phyloP scores from a whole-genome alignment of 1,140 invertebrate genomes.

The Berghia stephanieae region DNA sequence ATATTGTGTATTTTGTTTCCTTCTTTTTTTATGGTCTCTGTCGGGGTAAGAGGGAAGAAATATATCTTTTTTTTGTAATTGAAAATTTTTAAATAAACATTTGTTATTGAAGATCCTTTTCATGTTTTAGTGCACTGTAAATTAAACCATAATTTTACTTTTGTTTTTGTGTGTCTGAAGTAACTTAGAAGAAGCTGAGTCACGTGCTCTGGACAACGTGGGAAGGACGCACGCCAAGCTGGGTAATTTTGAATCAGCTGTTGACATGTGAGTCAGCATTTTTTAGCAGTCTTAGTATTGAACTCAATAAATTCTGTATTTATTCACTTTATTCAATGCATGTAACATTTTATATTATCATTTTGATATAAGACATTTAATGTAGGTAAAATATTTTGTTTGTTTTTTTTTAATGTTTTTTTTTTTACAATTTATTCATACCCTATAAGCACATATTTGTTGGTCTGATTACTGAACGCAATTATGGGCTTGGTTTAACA shows the following conservation, averaged over 20 bases:
- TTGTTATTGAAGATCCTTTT: too few species aligned
- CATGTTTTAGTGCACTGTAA: too few species aligned
- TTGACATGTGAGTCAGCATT: slow-evolving; percentile 58
- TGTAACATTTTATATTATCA: background rate
- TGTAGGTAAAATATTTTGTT: background rate
- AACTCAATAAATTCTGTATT: background rate
- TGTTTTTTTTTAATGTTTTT: slow-evolving; percentile 6
- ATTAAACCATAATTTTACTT: background rate
- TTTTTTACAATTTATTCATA: background rate
- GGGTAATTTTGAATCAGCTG: slow-evolving; percentile 63
- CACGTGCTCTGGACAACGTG: slow-evolving; percentile 65
- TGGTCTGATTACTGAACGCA: too few species aligned
- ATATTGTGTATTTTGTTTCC: too few species aligned
- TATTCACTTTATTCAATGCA: too few species aligned
- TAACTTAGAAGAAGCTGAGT: slow-evolving; percentile 61
- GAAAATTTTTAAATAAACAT: too few species aligned
- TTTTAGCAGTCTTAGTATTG: background rate
- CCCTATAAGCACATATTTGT: too few species aligned
- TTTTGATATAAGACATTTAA: background rate
- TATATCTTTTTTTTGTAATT: too few species aligned
- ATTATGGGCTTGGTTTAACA: too few species aligned
- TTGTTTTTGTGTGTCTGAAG: slow-evolving; percentile 36
- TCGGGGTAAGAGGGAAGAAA: too few species aligned
- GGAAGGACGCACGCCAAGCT: slow-evolving; percentile 63
- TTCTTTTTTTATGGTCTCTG: too few species aligned